Conservation (phyloP, 1,140 invertebrate species). For the Cyrtorhinus lividipennis region DNA sequence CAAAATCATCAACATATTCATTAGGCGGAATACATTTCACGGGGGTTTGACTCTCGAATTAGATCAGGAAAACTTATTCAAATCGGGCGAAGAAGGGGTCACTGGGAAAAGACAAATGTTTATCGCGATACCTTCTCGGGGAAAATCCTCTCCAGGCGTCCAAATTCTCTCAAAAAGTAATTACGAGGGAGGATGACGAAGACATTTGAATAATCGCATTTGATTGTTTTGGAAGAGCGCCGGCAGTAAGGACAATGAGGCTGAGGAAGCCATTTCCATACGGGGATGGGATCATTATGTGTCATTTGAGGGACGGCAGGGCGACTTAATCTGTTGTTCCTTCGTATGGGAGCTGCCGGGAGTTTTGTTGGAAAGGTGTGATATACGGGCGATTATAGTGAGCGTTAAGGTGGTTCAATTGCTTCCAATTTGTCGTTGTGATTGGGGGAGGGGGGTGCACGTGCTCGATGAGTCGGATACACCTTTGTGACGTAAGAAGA, state of each 20-base stretch:
- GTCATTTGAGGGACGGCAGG: not conserved
- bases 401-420: too few species aligned
- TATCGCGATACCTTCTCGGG: slow-evolving; percentile 16
- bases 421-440: too few species aligned
- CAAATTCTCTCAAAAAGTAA: too few species aligned
- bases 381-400: too few species aligned
- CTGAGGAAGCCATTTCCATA: not conserved
- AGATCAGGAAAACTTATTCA: slow-evolving; percentile 7
- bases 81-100: slow-evolving; percentile 3
- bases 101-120: slow-evolving; percentile 18
- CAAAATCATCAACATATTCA: not conserved
- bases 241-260: too few species aligned
- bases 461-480: too few species aligned
- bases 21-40: not conserved
- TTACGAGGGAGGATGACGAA: slow-evolving; percentile 3
- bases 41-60: not conserved
- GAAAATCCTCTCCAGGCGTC: not conserved
- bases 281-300: not conserved
- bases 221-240: slow-evolving; percentile 17
- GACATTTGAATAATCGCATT: slow-evolving; percentile 20
- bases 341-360: not conserved
- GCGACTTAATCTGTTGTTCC: not conserved
- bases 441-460: too few species aligned
- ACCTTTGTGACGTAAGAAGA: too few species aligned
- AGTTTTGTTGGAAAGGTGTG: too few species aligned